Evolutionary conservation across 2,113 vertebrate genomes (phyloP).

Genomic region (Reinhardtius hippoglossoides): DNA sequence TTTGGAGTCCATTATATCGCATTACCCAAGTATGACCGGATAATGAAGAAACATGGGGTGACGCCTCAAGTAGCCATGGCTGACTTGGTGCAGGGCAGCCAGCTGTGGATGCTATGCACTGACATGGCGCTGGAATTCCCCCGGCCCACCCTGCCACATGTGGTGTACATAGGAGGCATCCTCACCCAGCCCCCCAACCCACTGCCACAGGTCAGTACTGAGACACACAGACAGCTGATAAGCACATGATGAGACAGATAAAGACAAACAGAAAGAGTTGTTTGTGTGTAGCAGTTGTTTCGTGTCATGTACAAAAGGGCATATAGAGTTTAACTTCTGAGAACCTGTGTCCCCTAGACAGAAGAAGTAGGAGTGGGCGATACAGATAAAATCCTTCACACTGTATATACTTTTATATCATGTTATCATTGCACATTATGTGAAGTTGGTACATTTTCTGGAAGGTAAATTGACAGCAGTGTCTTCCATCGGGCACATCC

Average conservation of each 20-base stretch:
- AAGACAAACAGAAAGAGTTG: neutral
- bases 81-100: constrained; percentile 93
- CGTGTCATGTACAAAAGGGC: neutral
- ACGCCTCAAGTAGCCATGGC: constrained; percentile 90
- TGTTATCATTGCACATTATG: neutral
- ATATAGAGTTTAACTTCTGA: neutral
- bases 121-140: constrained; percentile 97
- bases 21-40: constrained; percentile 95
- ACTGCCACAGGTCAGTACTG: constrained; percentile 91
- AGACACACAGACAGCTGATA: neutral
- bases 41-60: constrained; percentile 93
- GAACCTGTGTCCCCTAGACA: neutral
- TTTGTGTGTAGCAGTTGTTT: neutral
- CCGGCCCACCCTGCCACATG: constrained; percentile 95
- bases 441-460: neutral
- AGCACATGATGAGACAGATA: neutral
- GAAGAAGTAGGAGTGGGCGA: neutral
- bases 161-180: constrained; percentile 98
- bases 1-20: constrained; percentile 94
- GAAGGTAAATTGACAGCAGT: neutral
- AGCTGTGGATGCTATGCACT: constrained; percentile 98
- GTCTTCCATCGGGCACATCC: neutral
- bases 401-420: neutral
- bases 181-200: constrained; percentile 92
- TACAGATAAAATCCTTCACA: neutral